Evolutionary conservation across 1,140 invertebrate genomes (phyloP).

Genomic region (Pararge aegeria): DNA sequence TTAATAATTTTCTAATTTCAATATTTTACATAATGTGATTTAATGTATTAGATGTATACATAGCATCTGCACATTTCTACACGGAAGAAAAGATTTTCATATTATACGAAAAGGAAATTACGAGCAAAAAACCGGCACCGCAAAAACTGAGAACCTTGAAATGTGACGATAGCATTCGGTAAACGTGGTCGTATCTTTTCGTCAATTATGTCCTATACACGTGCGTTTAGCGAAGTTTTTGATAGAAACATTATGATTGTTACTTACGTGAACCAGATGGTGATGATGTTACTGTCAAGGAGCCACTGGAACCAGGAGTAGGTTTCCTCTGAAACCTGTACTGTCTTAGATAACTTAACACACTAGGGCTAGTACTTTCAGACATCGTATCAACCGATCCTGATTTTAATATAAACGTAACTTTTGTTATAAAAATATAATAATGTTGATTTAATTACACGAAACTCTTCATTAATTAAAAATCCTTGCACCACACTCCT

Average conservation of each 20-base stretch:
- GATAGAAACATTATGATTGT: conserved; percentile 19
- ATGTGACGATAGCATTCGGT: conserved; percentile 32
- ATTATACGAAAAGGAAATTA: not conserved
- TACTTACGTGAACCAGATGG: conserved; percentile 56
- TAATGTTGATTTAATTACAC: conserved; percentile 26
- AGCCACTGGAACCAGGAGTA: conserved; percentile 50
- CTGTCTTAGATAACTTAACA: conserved; percentile 75
- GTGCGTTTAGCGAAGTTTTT: conserved; percentile 9
- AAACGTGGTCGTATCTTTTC: conserved; percentile 35
- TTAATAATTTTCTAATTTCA: not conserved
- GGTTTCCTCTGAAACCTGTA: conserved; percentile 76
- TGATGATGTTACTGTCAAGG: conserved; percentile 52
- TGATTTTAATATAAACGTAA: conserved; percentile 20
- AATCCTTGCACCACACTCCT: conserved; percentile 47
- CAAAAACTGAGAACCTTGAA: conserved; percentile 33
- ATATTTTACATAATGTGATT: not conserved
- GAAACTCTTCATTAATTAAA: conserved; percentile 42
- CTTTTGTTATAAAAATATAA: conserved; percentile 31
- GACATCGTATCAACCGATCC: conserved; percentile 54
- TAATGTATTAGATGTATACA: not conserved
- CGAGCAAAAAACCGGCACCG: conserved; percentile 22
- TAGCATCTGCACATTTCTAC: not conserved
- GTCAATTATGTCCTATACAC: conserved; percentile 24
- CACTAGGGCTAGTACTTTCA: conserved; percentile 68
- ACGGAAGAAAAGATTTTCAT: not conserved